Evolutionary conservation across 2,113 vertebrate genomes (phyloP), one percentile per base, ranked within the genome.

Genomic region (Noturus placidus): DNA sequence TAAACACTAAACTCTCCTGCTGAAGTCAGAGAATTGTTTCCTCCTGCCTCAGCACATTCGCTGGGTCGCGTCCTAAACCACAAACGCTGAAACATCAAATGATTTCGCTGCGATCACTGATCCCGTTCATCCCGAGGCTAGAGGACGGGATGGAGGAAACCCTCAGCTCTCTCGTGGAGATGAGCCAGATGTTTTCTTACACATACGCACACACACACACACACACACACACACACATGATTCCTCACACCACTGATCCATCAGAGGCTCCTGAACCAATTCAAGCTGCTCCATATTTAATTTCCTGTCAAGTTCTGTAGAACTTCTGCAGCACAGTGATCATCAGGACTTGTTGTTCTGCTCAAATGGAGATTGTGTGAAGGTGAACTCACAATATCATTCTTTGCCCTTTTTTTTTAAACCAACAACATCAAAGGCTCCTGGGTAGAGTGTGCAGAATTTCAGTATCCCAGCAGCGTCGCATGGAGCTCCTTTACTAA

Each of bases 181-280:
- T 74, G 82, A 88, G 91, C 90, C 94, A 94, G 92, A 94, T 94
- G 93, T 93, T 93, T 90, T 85, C 90, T 52, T 56, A 76, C 57
- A 57, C 70, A 76, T 42, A 52, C 25, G 42, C 46, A 59, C 57
- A 63, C 59, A 82, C 52, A 54, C 63, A 82, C 30, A 57, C n/a
- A 57, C 22, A 77, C 35, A 57, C 38, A 69, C 63, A 67, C 89
- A 82, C 78, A 59, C 22, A 50, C 56, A 84, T 69, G 20, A 65
- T 79, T 72, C n/a, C 70, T 56, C 69, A 8, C 74, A 65, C 42
- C 87, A 63, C 76, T 65, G 52, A 61, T 57, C 42, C 63, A 70
- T 52, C 27, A 85, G 87, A 87, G 86, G 89, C 88, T 84, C n/a
- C 19, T 52, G 22, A 87, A 86, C 86, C 82, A 69, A 83, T 88